Evolutionary conservation across 2,888 invertebrate species (phyloP).

Genomic region (Lampropteryx suffumata): DNA sequence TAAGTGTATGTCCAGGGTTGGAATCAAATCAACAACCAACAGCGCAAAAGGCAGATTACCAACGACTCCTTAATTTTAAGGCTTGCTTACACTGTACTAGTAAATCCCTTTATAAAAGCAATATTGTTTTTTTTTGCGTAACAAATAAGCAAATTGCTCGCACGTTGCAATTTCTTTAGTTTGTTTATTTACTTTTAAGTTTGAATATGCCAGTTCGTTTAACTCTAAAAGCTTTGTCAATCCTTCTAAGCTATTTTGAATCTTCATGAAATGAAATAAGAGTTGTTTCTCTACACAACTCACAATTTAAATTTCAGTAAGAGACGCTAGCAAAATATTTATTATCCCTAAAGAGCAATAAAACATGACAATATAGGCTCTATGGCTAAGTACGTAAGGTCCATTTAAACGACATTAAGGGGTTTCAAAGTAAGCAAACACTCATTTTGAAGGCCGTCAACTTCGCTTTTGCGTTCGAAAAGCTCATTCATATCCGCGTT

Average conservation of each 20-base stretch:
- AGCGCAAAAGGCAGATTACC: too few species aligned
- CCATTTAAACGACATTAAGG: constrained; percentile 28
- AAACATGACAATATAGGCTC: constrained; percentile 16
- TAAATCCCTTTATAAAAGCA: too few species aligned
- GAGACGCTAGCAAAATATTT: constrained; percentile 9
- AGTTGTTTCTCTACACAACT: neutral
- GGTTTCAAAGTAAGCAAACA: constrained; percentile 43
- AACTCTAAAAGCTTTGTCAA: constrained; percentile 10
- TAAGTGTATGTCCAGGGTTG: too few species aligned
- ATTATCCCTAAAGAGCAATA: constrained; percentile 11
- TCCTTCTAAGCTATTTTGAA: neutral
- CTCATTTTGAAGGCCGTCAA: constrained; percentile 65
- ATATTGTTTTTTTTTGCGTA: constrained; percentile 2
- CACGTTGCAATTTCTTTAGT: constrained; percentile 4
- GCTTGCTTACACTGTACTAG: too few species aligned
- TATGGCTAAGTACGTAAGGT: constrained; percentile 27
- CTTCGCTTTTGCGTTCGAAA: constrained; percentile 65
- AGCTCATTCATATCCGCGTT: constrained; percentile 70
- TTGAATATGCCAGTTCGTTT: constrained; percentile 15
- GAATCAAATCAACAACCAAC: too few species aligned
- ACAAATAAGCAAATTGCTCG: too few species aligned
- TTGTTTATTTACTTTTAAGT: constrained; percentile 10
- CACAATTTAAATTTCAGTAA: constrained; percentile 17
- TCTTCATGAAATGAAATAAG: constrained; percentile 1
- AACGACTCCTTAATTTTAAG: too few species aligned